Evolutionary conservation across 2,113 vertebrate species (phyloP), one percentile per base, ranked within the genome.

Genomic region (Amphiprion percula): DNA sequence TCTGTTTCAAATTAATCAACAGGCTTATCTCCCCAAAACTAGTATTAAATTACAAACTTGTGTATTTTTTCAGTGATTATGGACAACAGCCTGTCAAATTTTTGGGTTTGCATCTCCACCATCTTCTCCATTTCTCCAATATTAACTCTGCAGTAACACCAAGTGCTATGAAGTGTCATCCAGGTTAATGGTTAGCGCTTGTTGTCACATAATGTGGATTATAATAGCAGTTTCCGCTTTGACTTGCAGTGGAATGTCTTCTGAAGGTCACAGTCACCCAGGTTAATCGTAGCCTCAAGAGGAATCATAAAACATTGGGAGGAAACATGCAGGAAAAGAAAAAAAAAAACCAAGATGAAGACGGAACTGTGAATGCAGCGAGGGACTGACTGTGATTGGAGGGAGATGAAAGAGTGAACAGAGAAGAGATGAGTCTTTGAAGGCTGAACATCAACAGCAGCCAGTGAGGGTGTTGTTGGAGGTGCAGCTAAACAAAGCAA

Each of bases 231-330:
- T 19, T 53, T 56, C 72, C 9, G 52, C 21, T 71, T 71, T n/a
- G 72, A 59, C 56, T 82, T 56, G 66, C 63, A 50, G 50, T 17
- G 41, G 71, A 69, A 70, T 79, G n/a, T 68, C 61, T 72, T 65
- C 21, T 68, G 80, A 89, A 88, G 87, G 90, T 86, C 76, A 75
- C 54, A 10, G 77, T 61, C 37, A 1, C 5, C 8, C 74, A 85
- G 83, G 89, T 85, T 61, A 77, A 80, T 44, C 67, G 3, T 10
- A 52, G 85, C 83, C 85, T 89, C 75, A n/a, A n/a, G 79, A 74
- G 66, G 65, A 88, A 85, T 82, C 77, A 82, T 84, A 85, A 88
- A 85, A 81, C 82, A 74, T 78, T 61, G 28, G 44, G 74, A 79
- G 64, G 59, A 77, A 77, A 71, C 50, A 56, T 1, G 10, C 0